Percentiles rank a stretch among this genome's conserved stretches.
phyloP scores from a whole-genome alignment of 2,113 vertebrate species.

The Oncorhynchus gorbuscha region DNA sequence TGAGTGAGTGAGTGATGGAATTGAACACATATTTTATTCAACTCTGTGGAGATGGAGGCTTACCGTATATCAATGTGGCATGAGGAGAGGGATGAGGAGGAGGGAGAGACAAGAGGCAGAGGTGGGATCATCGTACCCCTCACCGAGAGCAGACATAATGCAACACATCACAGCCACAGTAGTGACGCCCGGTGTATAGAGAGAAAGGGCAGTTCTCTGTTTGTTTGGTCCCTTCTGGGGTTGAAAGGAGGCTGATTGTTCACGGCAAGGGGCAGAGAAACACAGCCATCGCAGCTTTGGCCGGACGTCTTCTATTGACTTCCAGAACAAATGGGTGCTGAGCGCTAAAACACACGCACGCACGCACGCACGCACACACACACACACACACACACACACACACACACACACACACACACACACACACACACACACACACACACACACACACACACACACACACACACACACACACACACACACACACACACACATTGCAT shows the following conservation, averaged over 20 bases:
- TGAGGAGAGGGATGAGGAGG: slow-evolving; percentile 25
- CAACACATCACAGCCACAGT: slow-evolving; percentile 42
- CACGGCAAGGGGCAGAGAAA: slow-evolving; percentile 42
- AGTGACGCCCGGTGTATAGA: slow-evolving; percentile 30
- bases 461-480: too few species aligned
- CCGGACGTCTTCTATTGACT: slow-evolving; percentile 19
- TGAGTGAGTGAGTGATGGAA: slow-evolving; percentile 50
- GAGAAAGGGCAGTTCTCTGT: slow-evolving; percentile 1
- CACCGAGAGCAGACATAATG: slow-evolving; percentile 51
- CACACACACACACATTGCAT: too few species aligned
- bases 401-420: too few species aligned
- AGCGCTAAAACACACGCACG: neutral
- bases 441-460: too few species aligned
- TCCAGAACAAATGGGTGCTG: slow-evolving; percentile 25
- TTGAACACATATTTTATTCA: slow-evolving; percentile 65
- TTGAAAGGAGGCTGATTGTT: slow-evolving; percentile 33
- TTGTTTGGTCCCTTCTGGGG: slow-evolving; percentile 35
- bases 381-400: too few species aligned
- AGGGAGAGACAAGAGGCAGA: slow-evolving; percentile 26
- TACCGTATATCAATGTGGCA: slow-evolving; percentile 67
- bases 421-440: too few species aligned
- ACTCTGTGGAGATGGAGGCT: slow-evolving; percentile 56
- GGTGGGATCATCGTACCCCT: slow-evolving; percentile 35
- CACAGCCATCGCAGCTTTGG: slow-evolving; percentile 10
- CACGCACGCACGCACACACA: too few species aligned